These are phyloP conservation scores for Parapristionchus giblindavisi DNA, from an alignment of 2,888 invertebrate species.

Conservation along the genomic window DNA sequence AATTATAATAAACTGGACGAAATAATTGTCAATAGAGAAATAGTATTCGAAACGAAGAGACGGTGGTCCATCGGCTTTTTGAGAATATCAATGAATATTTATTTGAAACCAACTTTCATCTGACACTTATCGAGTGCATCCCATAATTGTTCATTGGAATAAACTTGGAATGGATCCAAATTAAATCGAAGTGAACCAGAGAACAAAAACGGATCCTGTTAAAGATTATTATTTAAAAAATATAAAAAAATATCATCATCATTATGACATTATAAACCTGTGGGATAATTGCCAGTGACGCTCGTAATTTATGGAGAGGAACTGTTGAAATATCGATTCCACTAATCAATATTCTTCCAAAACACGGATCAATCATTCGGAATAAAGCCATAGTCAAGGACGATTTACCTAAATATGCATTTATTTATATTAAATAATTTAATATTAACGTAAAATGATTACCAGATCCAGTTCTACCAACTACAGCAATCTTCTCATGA, in stretches of 20 bases:
- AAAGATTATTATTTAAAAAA: too few species aligned
- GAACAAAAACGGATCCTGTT: slow-evolving; percentile 74
- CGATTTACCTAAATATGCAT: slow-evolving; percentile 33
- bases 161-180: slow-evolving; percentile 85
- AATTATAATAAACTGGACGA: not conserved
- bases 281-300: slow-evolving; percentile 82
- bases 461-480: slow-evolving; percentile 70
- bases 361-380: slow-evolving; percentile 53
- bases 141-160: slow-evolving; percentile 87
- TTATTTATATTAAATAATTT: not conserved
- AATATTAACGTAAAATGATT: slow-evolving; percentile 26
- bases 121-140: slow-evolving; percentile 86
- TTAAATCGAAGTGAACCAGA: slow-evolving; percentile 86
- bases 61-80: not conserved
- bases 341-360: slow-evolving; percentile 57
- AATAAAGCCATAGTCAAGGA: slow-evolving; percentile 58
- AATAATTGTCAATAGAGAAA: not conserved
- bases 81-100: not conserved
- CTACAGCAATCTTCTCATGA: slow-evolving; percentile 78
- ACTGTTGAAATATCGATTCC: slow-evolving; percentile 76
- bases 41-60: not conserved
- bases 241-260: too few species aligned
- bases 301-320: slow-evolving; percentile 85
- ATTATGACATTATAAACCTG: slow-evolving; percentile 51
- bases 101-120: slow-evolving; percentile 80